phyloP scores from a whole-genome alignment of 2,888 invertebrate genomes.

The Oligia strigilis region DNA sequence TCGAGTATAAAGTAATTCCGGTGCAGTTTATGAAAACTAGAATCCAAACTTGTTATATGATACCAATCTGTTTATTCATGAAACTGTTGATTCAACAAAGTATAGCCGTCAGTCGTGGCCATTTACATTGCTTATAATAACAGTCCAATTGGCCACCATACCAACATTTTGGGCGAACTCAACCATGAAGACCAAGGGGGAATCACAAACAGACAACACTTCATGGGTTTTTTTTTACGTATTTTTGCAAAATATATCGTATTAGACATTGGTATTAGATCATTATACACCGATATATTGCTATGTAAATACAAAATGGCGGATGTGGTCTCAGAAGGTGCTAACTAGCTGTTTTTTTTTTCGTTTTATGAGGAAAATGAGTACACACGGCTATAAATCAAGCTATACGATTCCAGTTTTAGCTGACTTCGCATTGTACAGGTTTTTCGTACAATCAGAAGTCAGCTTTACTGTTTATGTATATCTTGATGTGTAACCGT shows the following conservation, averaged over 20 bases:
- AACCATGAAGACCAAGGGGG: constrained; percentile 27
- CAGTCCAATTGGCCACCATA: constrained; percentile 24
- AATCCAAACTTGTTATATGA: constrained; percentile 15
- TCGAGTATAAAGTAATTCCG: background rate
- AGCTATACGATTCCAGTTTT: too few relatives aligned
- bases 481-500: too few relatives aligned
- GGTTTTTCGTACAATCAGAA: too few relatives aligned
- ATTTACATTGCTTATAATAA: constrained; percentile 16
- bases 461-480: too few relatives aligned
- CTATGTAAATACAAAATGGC: constrained; percentile 16
- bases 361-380: constrained; percentile 19
- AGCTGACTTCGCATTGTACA: too few relatives aligned
- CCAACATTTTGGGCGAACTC: constrained; percentile 32
- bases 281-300: constrained; percentile 12
- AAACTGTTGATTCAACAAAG: constrained; percentile 35
- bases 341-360: constrained; percentile 23
- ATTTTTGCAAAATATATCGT: background rate
- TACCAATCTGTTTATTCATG: constrained; percentile 4
- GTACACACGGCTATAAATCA: background rate
- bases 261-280: constrained; percentile 11
- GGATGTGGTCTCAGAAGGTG: constrained; percentile 34
- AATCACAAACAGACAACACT: constrained; percentile 26
- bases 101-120: background rate
- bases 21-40: constrained; percentile 4
- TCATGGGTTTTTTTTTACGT: constrained; percentile 15